These are phyloP conservation scores for Ardeotis arabs DNA, from an alignment of 2,113 vertebrate genomes.

Conservation along the genomic window DNA sequence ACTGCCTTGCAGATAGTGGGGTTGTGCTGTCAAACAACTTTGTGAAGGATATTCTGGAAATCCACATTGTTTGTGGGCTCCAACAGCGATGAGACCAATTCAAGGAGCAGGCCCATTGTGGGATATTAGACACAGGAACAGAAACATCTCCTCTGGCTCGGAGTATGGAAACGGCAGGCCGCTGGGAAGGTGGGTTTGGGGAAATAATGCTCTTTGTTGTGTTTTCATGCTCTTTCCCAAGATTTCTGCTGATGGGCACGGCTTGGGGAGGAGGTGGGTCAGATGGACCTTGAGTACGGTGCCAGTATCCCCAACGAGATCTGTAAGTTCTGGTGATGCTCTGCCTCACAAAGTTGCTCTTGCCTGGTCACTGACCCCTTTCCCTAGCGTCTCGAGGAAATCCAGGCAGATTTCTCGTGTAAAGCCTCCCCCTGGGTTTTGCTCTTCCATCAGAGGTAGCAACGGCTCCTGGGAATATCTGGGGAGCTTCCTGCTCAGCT, in stretches of 20 bases:
- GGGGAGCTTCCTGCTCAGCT: neutral
- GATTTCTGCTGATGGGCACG: neutral
- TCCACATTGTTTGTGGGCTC: neutral
- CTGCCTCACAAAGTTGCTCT: neutral
- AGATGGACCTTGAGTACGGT: neutral
- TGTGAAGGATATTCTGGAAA: neutral
- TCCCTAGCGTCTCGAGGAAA: neutral
- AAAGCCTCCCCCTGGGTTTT: neutral
- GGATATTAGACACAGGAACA: neutral
- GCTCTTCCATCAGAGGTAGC: neutral
- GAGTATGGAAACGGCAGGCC: neutral
- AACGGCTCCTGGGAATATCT: neutral
- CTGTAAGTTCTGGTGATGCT: rapidly evolving
- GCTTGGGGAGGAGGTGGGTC: neutral
- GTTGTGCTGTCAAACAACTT: neutral
- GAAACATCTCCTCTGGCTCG: rapidly evolving
- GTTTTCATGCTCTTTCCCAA: neutral
- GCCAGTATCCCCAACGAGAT: neutral
- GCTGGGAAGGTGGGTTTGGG: neutral
- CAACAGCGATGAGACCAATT: neutral
- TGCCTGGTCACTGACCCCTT: neutral
- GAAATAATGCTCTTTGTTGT: neutral
- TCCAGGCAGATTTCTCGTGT: neutral
- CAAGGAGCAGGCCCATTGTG: neutral
- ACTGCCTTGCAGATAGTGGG: neutral